Percentiles rank a stretch among this genome's conserved stretches.
Evolutionary conservation across 1,140 invertebrate genomes (phyloP).

Genomic region (Colletes latitarsis): DNA sequence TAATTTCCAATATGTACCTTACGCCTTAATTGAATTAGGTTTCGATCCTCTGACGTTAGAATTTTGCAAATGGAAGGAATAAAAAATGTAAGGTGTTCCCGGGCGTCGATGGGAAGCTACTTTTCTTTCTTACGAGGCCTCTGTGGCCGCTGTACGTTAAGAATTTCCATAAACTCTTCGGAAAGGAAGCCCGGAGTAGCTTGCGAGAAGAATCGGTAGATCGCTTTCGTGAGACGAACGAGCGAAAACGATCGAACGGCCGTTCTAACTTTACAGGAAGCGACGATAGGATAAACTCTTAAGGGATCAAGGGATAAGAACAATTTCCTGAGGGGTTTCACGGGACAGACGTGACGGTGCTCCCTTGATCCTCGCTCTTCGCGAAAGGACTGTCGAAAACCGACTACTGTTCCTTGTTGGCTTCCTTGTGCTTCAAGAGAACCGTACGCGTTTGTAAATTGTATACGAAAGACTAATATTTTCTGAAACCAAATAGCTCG

Average conservation of each 20-base stretch:
- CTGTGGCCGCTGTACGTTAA: neutral
- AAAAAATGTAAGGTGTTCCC: neutral
- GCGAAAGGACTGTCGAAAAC: conserved; percentile 33
- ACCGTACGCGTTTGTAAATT: neutral
- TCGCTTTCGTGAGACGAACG: conserved; percentile 37
- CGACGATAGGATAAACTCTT: conserved; percentile 62
- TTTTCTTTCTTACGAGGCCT: neutral
- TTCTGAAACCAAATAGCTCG: no score
- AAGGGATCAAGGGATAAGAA: conserved; percentile 67
- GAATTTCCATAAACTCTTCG: conserved; percentile 34
- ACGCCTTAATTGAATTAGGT: no score
- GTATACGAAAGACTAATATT: no score
- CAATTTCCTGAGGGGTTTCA: conserved; percentile 64
- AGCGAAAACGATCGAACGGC: conserved; percentile 29
- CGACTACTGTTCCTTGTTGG: neutral
- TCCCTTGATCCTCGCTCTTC: conserved; percentile 47
- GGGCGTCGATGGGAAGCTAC: neutral
- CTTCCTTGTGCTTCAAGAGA: neutral
- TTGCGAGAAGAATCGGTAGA: conserved; percentile 40
- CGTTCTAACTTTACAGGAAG: conserved; percentile 49
- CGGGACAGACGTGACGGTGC: conserved; percentile 45
- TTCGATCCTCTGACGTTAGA: neutral
- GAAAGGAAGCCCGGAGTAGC: neutral
- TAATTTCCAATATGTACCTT: no score
- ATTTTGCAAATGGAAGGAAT: neutral